A percentile compares a stretch with the other conserved stretches of the same genome.
Conservation (phyloP, 2,888 invertebrate genomes). For the Hermaeophaga mercurialis region DNA sequence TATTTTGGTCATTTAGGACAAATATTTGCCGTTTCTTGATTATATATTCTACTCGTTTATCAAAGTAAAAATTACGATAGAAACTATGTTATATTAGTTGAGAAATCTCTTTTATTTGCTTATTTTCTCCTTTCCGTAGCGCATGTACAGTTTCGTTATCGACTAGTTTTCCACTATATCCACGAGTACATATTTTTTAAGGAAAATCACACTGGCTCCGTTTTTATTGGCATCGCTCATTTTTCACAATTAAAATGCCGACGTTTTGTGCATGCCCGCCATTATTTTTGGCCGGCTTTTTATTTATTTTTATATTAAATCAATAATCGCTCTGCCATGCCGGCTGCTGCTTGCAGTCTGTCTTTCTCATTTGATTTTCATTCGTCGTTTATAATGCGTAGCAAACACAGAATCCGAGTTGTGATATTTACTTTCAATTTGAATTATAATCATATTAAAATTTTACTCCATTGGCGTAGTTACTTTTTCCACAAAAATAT, state of each 20-base stretch:
- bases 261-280: slow-evolving; percentile 24
- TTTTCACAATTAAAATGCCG: slow-evolving; percentile 35
- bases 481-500: too few relatives aligned
- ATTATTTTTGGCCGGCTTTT: slow-evolving; percentile 31
- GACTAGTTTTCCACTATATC: slow-evolving; percentile 42
- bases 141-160: slow-evolving; percentile 45
- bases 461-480: slow-evolving; percentile 15
- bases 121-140: slow-evolving; percentile 45
- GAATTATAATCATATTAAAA: slow-evolving; percentile 22
- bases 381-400: slow-evolving; percentile 22
- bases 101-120: slow-evolving; percentile 52
- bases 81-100: slow-evolving; percentile 6
- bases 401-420: slow-evolving; percentile 21
- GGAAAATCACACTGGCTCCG: slow-evolving; percentile 25
- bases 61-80: slow-evolving; percentile 1
- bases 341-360: slow-evolving; percentile 20
- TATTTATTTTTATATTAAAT: slow-evolving; percentile 37
- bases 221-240: slow-evolving; percentile 29
- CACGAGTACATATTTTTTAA: slow-evolving; percentile 39
- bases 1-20: too few relatives aligned
- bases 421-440: slow-evolving; percentile 25
- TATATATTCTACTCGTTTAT: background rate
- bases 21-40: too few relatives aligned
- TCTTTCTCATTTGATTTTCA: slow-evolving; percentile 26
- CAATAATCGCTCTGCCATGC: slow-evolving; percentile 35